Percentiles rank a stretch among this genome's conserved stretches.
phyloP scores from a whole-genome alignment of 2,113 vertebrate genomes.

The Deroptyus accipitrinus region DNA sequence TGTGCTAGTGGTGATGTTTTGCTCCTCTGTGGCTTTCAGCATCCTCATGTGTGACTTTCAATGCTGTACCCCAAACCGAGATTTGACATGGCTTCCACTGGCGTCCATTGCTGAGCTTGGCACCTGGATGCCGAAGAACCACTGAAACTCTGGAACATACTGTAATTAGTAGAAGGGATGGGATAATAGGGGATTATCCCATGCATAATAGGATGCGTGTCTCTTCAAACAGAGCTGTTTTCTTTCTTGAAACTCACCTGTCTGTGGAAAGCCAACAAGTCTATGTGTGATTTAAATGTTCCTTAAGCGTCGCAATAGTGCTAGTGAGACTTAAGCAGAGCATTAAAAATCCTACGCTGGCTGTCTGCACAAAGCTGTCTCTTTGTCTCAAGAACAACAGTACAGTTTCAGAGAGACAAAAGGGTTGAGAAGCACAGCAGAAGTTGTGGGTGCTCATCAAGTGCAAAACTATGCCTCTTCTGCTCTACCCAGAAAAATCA shows the following conservation, averaged over 20 bases:
- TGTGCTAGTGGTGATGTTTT: not conserved
- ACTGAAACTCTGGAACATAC: not conserved
- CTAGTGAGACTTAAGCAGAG: not conserved
- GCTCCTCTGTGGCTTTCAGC: not conserved
- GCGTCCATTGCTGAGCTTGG: not conserved
- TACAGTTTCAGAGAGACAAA: not conserved
- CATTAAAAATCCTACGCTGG: rapidly evolving
- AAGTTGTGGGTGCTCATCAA: not conserved
- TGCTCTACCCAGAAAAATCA: not conserved
- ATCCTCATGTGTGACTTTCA: not conserved
- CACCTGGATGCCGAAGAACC: not conserved
- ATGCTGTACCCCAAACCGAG: not conserved
- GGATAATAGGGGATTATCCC: not conserved
- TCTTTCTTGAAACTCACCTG: not conserved
- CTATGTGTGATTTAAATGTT: not conserved
- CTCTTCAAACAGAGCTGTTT: not conserved
- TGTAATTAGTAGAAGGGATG: not conserved
- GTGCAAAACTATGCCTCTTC: not conserved
- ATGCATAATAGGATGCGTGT: not conserved
- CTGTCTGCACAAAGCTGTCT: not conserved
- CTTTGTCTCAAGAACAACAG: not conserved
- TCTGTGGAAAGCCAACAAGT: not conserved
- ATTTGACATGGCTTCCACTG: not conserved
- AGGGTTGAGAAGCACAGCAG: not conserved
- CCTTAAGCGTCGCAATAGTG: not conserved